Evolutionary conservation across 2,888 invertebrate species (phyloP).

Genomic region (Sepioteuthis lessoniana): DNA sequence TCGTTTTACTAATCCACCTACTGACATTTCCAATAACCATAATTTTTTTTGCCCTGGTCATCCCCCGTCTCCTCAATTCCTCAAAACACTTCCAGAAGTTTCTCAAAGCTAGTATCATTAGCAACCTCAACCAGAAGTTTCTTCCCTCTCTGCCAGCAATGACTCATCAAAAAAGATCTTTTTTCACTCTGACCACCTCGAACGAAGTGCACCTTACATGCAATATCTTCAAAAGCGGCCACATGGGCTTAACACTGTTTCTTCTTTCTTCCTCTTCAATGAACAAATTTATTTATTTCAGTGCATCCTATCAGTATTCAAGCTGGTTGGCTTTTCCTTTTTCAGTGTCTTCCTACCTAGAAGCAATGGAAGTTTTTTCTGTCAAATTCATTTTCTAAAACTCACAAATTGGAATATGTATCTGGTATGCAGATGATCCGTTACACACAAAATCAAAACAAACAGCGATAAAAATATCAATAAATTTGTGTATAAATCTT

Average conservation of each 20-base stretch:
- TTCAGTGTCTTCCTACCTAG: not conserved
- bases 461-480: no score
- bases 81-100: not conserved
- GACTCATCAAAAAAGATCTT: not conserved
- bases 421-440: not conserved
- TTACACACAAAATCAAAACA: not conserved
- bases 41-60: not conserved
- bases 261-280: not conserved
- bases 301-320: not conserved
- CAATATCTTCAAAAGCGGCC: not conserved
- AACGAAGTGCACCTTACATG: not conserved
- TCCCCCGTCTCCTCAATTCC: not conserved
- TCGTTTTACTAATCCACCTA: not conserved
- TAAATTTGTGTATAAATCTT: no score
- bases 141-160: not conserved
- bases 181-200: not conserved
- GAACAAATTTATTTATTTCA: not conserved
- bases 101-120: not conserved
- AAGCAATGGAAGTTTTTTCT: not conserved
- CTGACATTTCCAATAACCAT: not conserved
- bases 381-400: not conserved
- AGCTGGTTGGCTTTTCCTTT: not conserved
- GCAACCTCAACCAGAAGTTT: not conserved
- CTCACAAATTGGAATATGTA: not conserved
- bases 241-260: not conserved